Evolutionary conservation across 2,888 invertebrate species (phyloP), one percentile per base, ranked within the genome.

Genomic region (Eristalis intricaria): DNA sequence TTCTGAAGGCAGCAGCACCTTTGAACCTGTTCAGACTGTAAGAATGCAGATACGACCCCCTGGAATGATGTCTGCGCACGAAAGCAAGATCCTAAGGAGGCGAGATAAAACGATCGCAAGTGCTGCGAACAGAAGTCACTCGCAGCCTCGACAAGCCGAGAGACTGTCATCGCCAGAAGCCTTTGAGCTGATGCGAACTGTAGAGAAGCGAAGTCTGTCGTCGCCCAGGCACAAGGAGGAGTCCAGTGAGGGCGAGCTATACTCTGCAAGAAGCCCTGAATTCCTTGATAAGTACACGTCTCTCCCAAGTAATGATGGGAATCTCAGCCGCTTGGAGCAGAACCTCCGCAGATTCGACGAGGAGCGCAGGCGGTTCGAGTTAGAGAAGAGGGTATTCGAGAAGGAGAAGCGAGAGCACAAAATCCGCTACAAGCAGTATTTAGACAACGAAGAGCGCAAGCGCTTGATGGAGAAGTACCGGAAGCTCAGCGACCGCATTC

Each of bases 381-480:
- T 91, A 4, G 93, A 92, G 75, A 93, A 93, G 79, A 91, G 93
- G 15, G 91, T 91, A 4, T 93, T 92, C 26, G 94, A 94, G 91
- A 93, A 93, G 60, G 93, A 95, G 84, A 94, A 94, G 89, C 94
- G 95, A 8, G 95, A 95, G 29, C 92, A 93, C 76, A 91, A 91
- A 78, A 35, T 91, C 65, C 91, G 92, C 4, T 90, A 91, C 81
- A 92, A 91, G 64, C 92, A 93, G 78, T 89, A 92, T 82, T 71
- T 92, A 60, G 92, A 93, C 80, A 91, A 91, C 43, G 92, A 92
- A 79, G 93, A 93, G 65, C 90, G 92, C 7, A 92, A 91, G 65
- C 90, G 91, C 0, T 76, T 93, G 23, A 87, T 93, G 3, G 91
- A 91, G 64, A 92, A 84, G 70, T 93, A 93, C 73, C 90, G 92